phyloP scores from a whole-genome alignment of 2,113 vertebrate genomes.

The Aptenodytes forsteri region DNA sequence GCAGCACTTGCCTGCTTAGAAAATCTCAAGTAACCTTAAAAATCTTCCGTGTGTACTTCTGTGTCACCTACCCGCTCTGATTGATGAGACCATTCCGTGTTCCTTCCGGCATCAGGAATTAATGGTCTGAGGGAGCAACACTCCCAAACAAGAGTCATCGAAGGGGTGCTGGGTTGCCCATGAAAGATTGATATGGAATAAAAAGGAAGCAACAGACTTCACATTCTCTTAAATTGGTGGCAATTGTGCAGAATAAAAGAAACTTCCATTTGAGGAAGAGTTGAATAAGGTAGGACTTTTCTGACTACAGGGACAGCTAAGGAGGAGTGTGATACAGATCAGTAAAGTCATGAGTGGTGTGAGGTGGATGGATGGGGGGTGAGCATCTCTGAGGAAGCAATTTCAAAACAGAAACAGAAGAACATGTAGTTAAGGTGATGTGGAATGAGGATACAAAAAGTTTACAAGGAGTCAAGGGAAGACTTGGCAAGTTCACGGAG shows the following conservation, averaged over 20 bases:
- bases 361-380: neutral
- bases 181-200: neutral
- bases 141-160: neutral
- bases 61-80: neutral
- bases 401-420: neutral
- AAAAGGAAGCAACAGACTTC: neutral
- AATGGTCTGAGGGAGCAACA: neutral
- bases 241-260: neutral
- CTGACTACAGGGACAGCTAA: neutral
- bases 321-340: neutral
- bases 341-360: neutral
- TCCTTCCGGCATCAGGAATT: neutral
- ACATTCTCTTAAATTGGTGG: neutral
- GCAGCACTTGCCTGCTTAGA: neutral
- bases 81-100: fast-evolving
- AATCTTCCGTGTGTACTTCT: neutral
- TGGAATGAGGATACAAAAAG: neutral
- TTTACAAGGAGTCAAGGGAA: neutral
- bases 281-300: neutral
- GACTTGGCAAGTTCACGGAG: neutral
- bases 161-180: neutral
- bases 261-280: neutral
- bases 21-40: neutral
- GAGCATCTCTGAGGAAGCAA: neutral
- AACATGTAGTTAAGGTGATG: neutral